These are phyloP conservation scores for Parauchenoglanis ngamensis DNA, from an alignment of 2,797 vertebrate genomes.

Conservation along the genomic window DNA sequence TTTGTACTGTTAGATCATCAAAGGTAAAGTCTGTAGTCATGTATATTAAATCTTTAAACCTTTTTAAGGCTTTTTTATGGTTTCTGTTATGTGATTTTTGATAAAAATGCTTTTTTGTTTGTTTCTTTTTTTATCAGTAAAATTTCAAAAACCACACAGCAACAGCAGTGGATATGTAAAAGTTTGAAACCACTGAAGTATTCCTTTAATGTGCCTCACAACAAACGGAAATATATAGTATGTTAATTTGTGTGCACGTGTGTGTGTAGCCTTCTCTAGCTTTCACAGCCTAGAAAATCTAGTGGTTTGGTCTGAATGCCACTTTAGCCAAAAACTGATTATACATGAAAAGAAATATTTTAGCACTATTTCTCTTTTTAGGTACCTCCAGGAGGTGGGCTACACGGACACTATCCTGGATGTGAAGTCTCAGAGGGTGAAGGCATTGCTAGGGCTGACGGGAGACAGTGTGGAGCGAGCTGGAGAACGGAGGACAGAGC, in stretches of 20 bases:
- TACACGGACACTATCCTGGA: slow-evolving; percentile 98
- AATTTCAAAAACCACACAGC: neutral
- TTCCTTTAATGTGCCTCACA: neutral
- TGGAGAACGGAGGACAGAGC: slow-evolving; percentile 82
- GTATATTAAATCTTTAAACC: neutral
- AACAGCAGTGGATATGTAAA: neutral
- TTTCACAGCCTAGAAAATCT: neutral
- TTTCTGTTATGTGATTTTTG: neutral
- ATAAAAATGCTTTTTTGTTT: neutral
- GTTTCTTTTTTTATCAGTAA: neutral
- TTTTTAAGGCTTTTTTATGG: neutral
- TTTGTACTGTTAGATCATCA: neutral
- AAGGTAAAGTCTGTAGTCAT: neutral
- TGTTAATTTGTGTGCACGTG: neutral
- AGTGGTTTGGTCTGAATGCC: neutral
- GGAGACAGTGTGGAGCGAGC: slow-evolving; percentile 84
- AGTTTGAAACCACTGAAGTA: neutral
- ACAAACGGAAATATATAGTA: neutral
- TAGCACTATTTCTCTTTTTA: slow-evolving; percentile 55
- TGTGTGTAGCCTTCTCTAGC: too few relatives aligned
- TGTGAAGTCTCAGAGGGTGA: slow-evolving; percentile 93
- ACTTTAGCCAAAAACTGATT: neutral
- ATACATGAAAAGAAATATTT: neutral
- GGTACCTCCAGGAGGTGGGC: slow-evolving; percentile 97
- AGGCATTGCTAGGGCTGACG: slow-evolving; percentile 87